Conservation (phyloP, 2,113 vertebrate species). For the Silurus asotus region DNA sequence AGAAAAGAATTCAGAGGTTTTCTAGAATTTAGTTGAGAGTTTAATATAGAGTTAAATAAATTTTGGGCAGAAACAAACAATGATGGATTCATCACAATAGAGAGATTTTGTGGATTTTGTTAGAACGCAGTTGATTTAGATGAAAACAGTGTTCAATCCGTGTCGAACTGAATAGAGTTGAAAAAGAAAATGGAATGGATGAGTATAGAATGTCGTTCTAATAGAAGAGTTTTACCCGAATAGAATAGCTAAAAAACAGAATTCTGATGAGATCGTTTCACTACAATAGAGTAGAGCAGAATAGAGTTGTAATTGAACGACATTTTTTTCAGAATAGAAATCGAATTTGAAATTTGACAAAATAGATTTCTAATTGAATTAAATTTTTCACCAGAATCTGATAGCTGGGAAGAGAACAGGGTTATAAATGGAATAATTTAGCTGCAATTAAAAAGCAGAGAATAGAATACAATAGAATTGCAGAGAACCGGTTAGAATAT, state of each 20-base stretch:
- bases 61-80: not conserved
- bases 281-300: not conserved
- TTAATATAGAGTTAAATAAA: not conserved
- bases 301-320: too few species aligned
- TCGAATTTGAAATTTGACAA: too few species aligned
- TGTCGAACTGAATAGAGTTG: too few species aligned
- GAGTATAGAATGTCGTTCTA: too few species aligned
- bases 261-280: too few species aligned
- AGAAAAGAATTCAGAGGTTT: not conserved
- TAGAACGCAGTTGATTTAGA: not conserved
- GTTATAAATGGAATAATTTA: too few species aligned
- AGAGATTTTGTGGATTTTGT: not conserved
- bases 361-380: too few species aligned
- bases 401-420: too few species aligned
- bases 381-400: too few species aligned
- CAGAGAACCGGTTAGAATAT: not conserved
- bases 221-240: not conserved
- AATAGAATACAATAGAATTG: not conserved
- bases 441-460: not conserved
- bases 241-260: not conserved
- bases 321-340: not conserved
- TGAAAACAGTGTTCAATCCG: too few species aligned
- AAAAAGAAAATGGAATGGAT: too few species aligned
- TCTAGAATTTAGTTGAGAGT: too few species aligned
- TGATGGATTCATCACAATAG: not conserved